phyloP scores from a whole-genome alignment of 1,140 invertebrate species.

The Argopecten irradians region DNA sequence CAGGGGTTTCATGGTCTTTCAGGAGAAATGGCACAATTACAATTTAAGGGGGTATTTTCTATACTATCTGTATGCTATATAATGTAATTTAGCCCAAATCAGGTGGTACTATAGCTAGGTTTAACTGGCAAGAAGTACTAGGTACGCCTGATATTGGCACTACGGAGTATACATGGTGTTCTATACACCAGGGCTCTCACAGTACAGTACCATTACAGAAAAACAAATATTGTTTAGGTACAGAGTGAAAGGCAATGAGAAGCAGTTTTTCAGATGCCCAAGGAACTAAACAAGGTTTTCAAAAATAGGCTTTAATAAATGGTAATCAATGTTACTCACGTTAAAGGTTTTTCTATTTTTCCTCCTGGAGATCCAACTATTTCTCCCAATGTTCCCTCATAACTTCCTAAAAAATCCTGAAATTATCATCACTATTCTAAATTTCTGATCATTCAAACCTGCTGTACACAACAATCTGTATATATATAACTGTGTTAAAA shows the following conservation, averaged over 20 bases:
- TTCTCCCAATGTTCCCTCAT: slow-evolving; percentile 79
- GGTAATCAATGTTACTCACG: slow-evolving; percentile 30
- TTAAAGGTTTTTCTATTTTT: slow-evolving; percentile 49
- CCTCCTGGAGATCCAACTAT: slow-evolving; percentile 75
- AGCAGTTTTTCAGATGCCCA: neutral
- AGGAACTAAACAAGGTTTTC: neutral
- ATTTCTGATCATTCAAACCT: neutral
- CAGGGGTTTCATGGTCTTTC: too few species aligned
- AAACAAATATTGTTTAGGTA: too few species aligned
- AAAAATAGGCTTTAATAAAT: neutral
- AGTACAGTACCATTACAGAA: too few species aligned
- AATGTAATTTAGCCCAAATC: too few species aligned
- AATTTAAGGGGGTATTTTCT: too few species aligned
- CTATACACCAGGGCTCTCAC: neutral
- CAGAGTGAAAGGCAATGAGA: neutral
- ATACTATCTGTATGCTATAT: too few species aligned
- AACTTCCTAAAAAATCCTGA: slow-evolving; percentile 79
- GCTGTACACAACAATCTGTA: neutral
- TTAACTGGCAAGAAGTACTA: too few species aligned
- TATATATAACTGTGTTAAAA: slow-evolving; percentile 7
- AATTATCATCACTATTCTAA: slow-evolving; percentile 38
- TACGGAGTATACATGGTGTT: neutral
- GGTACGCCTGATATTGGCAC: too few species aligned
- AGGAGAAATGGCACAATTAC: too few species aligned
- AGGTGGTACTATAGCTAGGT: too few species aligned